These are phyloP conservation scores for Trichopoda pennipes DNA, from an alignment of 2,888 invertebrate species.

Conservation along the genomic window DNA sequence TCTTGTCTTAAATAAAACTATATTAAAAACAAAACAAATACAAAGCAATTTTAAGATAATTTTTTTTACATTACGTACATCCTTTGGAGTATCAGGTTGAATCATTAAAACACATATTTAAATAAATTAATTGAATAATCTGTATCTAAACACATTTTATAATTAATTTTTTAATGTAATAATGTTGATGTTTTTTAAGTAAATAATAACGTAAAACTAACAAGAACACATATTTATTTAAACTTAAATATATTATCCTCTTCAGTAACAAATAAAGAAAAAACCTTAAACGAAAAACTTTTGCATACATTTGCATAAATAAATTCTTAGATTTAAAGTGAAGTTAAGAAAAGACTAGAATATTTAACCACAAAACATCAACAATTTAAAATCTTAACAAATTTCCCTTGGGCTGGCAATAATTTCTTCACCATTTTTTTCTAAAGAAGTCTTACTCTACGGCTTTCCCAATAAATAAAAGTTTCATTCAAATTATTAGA, in stretches of 20 bases:
- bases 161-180: conserved; percentile 18
- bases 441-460: not conserved
- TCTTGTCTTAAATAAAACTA: too few relatives aligned
- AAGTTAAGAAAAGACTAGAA: conserved; percentile 6
- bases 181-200: conserved; percentile 50
- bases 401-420: conserved; percentile 66
- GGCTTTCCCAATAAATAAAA: conserved; percentile 38
- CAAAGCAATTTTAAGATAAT: too few relatives aligned
- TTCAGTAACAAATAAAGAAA: not conserved
- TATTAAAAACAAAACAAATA: too few relatives aligned
- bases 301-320: not conserved
- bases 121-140: too few relatives aligned
- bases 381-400: conserved; percentile 67
- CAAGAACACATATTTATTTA: conserved; percentile 32
- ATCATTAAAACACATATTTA: too few relatives aligned
- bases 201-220: conserved; percentile 41
- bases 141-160: not conserved
- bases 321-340: conserved; percentile 10
- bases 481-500: conserved; percentile 46
- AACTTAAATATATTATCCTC: conserved; percentile 50
- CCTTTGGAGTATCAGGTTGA: too few relatives aligned
- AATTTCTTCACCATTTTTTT: conserved; percentile 57
- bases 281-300: conserved; percentile 5
- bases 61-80: too few relatives aligned
- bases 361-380: conserved; percentile 65